These are phyloP conservation scores for Hyles euphorbiae DNA, from an alignment of 1,140 invertebrate genomes.

Conservation along the genomic window DNA sequence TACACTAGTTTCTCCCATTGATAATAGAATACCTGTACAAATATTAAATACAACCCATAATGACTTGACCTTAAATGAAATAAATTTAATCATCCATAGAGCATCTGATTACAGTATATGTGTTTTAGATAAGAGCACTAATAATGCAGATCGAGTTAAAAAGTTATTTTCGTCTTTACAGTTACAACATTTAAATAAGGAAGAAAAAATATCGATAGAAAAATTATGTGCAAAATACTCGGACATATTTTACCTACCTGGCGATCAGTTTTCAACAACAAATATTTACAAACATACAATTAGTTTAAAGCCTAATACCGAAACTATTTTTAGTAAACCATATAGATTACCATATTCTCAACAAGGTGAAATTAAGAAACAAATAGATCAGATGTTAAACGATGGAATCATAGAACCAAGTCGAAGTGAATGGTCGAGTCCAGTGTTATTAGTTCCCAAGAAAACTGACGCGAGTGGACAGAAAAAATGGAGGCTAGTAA, in stretches of 20 bases:
- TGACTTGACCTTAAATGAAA: conserved; percentile 5
- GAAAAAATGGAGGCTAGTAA: conserved; percentile 21
- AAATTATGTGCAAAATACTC: conserved; percentile 24
- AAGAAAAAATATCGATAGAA: conserved; percentile 17
- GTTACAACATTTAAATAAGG: conserved; percentile 15
- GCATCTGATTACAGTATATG: conserved; percentile 16
- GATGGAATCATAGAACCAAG: conserved; percentile 17
- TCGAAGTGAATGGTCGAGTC: conserved; percentile 14
- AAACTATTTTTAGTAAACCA: conserved; percentile 15
- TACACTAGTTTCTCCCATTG: conserved; percentile 12
- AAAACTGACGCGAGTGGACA: conserved; percentile 11
- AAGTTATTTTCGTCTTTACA: conserved; percentile 17
- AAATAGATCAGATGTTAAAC: conserved; percentile 17
- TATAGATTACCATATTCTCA: conserved; percentile 16
- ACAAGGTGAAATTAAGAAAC: conserved; percentile 16
- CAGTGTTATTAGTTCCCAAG: conserved; percentile 22
- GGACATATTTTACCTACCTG: conserved; percentile 21
- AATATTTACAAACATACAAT: conserved; percentile 12
- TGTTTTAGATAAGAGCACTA: conserved; percentile 14
- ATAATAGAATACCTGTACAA: conserved; percentile 15
- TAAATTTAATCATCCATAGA: conserved; percentile 12
- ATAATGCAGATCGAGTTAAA: conserved; percentile 20
- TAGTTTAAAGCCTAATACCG: conserved; percentile 14
- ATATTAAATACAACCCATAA: conserved; percentile 20
- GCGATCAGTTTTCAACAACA: conserved; percentile 15